Evolutionary conservation across 2,797 vertebrate genomes (phyloP).

Genomic region (Xyrichtys novacula): DNA sequence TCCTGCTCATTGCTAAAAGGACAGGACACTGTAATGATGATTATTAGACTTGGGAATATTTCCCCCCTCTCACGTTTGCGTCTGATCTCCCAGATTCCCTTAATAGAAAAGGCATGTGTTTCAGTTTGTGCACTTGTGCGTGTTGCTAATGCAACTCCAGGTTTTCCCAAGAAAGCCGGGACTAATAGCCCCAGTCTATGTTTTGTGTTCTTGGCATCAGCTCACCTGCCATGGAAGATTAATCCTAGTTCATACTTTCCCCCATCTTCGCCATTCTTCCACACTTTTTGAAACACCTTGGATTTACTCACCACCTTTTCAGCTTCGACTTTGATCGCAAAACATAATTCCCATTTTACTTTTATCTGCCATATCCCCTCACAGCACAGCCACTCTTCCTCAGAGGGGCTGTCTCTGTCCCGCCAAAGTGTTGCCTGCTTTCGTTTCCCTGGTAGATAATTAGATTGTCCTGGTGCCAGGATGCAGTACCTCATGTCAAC

Average conservation of each 20-base stretch:
- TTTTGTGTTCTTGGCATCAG: slow-evolving; percentile 45
- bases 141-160: slow-evolving; percentile 34
- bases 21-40: slow-evolving; percentile 63
- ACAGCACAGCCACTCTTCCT: slow-evolving; percentile 23
- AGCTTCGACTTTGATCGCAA: slow-evolving; percentile 33
- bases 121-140: background rate
- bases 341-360: slow-evolving; percentile 17
- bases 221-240: slow-evolving; percentile 37
- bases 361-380: slow-evolving; percentile 12
- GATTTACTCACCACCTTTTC: slow-evolving; percentile 1
- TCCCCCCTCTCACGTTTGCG: slow-evolving; percentile 48
- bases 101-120: slow-evolving; percentile 16
- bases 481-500: slow-evolving; percentile 65
- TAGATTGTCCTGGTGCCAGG: slow-evolving; percentile 68
- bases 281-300: slow-evolving; percentile 2
- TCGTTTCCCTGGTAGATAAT: slow-evolving; percentile 63
- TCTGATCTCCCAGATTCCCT: slow-evolving; percentile 61
- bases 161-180: slow-evolving; percentile 43
- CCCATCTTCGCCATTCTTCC: slow-evolving; percentile 18
- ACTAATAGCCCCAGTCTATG: slow-evolving; percentile 26
- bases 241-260: slow-evolving; percentile 30
- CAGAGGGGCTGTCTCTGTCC: slow-evolving; percentile 32
- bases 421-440: slow-evolving; percentile 33
- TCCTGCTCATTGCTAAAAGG: slow-evolving; percentile 48
- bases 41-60: slow-evolving; percentile 70